Evolutionary conservation across 2,888 invertebrate genomes (phyloP).

Genomic region (Apamea crenata): DNA sequence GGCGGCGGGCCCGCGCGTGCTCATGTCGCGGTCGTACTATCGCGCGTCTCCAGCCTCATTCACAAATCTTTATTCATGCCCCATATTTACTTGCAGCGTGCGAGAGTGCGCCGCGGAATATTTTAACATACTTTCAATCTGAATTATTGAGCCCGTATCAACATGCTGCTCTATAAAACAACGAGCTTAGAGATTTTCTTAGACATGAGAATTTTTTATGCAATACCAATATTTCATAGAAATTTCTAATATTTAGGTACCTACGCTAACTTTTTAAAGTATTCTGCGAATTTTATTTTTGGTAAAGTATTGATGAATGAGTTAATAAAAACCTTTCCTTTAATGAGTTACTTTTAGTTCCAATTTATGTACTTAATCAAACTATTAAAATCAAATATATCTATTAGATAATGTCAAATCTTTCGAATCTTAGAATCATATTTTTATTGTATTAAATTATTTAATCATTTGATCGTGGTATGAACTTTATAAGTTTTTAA

Average conservation of each 20-base stretch:
- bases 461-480: too few relatives aligned
- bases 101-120: slow-evolving; percentile 69
- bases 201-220: slow-evolving; percentile 5
- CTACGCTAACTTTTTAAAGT: too few relatives aligned
- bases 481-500: too few relatives aligned
- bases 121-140: slow-evolving; percentile 73
- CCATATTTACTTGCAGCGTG: slow-evolving; percentile 71
- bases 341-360: not conserved
- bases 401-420: too few relatives aligned
- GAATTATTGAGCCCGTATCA: slow-evolving; percentile 61
- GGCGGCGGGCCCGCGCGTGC: slow-evolving; percentile 78
- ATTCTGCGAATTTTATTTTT: not conserved
- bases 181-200: slow-evolving; percentile 36
- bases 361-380: not conserved
- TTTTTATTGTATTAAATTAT: too few relatives aligned
- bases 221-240: not conserved
- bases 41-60: slow-evolving; percentile 81
- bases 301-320: not conserved
- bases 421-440: too few relatives aligned
- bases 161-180: slow-evolving; percentile 51
- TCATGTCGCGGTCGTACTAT: slow-evolving; percentile 84
- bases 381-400: too few relatives aligned
- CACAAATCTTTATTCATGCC: slow-evolving; percentile 81
- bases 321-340: not conserved
- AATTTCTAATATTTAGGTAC: not conserved